Conservation (phyloP, 92 coral and sea anemone genomes). For the Metridium senile region DNA sequence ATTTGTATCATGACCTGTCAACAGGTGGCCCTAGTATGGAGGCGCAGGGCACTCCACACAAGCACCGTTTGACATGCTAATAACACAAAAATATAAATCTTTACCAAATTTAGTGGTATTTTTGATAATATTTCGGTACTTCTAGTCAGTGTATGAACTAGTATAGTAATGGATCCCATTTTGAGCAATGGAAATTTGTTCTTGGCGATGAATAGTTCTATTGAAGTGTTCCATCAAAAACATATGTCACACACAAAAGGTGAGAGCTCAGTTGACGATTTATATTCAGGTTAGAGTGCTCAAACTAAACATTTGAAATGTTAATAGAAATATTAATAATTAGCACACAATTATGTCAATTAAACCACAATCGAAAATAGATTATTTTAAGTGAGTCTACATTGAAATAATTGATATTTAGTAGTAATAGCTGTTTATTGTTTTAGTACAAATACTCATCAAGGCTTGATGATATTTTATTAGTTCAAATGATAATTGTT, state of each 20-base stretch:
- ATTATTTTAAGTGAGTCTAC: no score
- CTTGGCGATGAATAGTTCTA: not conserved
- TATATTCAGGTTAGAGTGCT: no score
- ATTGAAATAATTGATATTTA: no score
- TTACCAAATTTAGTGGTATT: not conserved
- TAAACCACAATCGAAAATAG: no score
- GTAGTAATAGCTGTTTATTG: no score
- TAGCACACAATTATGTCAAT: no score
- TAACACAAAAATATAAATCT: not conserved
- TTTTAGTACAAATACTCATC: no score
- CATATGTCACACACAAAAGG: not conserved
- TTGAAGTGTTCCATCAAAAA: not conserved
- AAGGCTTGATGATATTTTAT: no score
- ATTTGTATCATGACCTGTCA: not conserved
- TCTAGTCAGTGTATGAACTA: not conserved
- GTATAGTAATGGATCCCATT: not conserved
- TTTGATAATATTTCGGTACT: no score
- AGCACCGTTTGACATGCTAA: not conserved
- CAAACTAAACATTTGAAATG: no score
- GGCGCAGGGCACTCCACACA: not conserved
- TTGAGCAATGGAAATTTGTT: not conserved
- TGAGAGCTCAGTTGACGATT: not conserved
- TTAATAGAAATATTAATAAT: no score
- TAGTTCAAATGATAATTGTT: no score
- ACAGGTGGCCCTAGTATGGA: conserved; percentile 1